Evolutionary conservation across 37 sponge, comb jelly and placozoan species (phyloP).

Genomic region (Chondrilla cf. caribensis): DNA sequence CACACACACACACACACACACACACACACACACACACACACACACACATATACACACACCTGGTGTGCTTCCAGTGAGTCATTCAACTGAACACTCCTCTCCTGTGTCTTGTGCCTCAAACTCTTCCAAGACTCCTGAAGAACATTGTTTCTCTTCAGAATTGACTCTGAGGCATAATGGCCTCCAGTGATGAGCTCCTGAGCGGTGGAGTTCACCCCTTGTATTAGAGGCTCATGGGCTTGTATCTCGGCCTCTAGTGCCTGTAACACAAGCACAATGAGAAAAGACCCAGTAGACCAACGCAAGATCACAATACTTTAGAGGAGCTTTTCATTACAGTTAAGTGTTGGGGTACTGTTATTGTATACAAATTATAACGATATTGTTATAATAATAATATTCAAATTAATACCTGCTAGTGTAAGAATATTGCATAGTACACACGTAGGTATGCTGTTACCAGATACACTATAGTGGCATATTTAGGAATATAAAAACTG

Average conservation of each 20-base stretch:
- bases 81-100: conserved; percentile 55
- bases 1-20: not conserved
- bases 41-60: conserved; percentile 31
- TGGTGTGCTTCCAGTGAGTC: conserved; percentile 70
- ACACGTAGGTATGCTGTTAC: not conserved
- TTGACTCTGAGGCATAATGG: conserved; percentile 63
- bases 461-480: too few relatives aligned
- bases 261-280: conserved; percentile 20
- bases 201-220: conserved; percentile 38
- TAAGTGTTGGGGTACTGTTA: too few relatives aligned
- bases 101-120: conserved; percentile 39
- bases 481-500: too few relatives aligned
- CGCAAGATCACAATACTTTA: too few relatives aligned
- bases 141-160: conserved; percentile 27
- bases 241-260: conserved; percentile 69
- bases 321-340: too few relatives aligned
- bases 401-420: too few relatives aligned
- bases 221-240: conserved; percentile 65
- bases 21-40: not conserved
- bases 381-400: too few relatives aligned
- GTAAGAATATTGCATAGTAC: too few relatives aligned
- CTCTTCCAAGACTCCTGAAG: conserved; percentile 61
- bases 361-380: too few relatives aligned
- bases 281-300: too few relatives aligned
- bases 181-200: conserved; percentile 56